phyloP scores from a whole-genome alignment of 1,140 invertebrate species.

The Thalassaphorura encarpata region DNA sequence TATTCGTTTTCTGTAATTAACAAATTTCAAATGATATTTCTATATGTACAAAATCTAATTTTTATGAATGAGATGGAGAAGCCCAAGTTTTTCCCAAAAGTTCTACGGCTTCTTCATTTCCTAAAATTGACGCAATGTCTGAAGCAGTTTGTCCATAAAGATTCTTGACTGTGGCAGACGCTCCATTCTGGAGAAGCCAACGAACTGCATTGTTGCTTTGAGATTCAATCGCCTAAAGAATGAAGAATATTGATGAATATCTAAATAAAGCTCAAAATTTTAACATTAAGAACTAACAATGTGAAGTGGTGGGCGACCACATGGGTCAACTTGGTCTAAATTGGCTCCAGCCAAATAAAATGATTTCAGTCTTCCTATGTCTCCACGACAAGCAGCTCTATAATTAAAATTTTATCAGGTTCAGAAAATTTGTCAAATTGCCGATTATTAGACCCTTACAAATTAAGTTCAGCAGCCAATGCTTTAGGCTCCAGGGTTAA shows the following conservation, averaged over 20 bases:
- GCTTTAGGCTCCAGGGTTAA: slow-evolving; percentile 41
- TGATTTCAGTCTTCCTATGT: slow-evolving; percentile 46
- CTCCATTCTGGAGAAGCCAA: slow-evolving; percentile 41
- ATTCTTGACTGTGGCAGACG: slow-evolving; percentile 37
- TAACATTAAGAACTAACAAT: slow-evolving; percentile 35
- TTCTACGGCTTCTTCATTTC: slow-evolving; percentile 34
- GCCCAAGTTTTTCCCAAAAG: too few species aligned
- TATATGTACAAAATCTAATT: too few species aligned
- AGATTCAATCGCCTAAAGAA: slow-evolving; percentile 40
- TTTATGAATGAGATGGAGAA: too few species aligned
- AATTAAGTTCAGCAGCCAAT: slow-evolving; percentile 50
- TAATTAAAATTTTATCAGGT: slow-evolving; percentile 7
- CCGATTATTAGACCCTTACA: slow-evolving; percentile 31
- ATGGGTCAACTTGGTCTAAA: slow-evolving; percentile 47
- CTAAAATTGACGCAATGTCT: slow-evolving; percentile 40
- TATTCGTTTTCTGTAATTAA: background rate
- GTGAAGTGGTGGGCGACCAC: slow-evolving; percentile 52
- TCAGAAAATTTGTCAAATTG: background rate
- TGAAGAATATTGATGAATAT: background rate
- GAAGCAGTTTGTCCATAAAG: slow-evolving; percentile 41
- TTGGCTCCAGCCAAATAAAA: slow-evolving; percentile 53
- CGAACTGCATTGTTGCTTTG: slow-evolving; percentile 36
- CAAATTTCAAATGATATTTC: background rate
- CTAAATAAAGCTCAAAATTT: slow-evolving; percentile 2
- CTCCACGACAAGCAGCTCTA: slow-evolving; percentile 48